Evolutionary conservation across 2,888 invertebrate genomes (phyloP).

Genomic region (Lithophane ornitopus): DNA sequence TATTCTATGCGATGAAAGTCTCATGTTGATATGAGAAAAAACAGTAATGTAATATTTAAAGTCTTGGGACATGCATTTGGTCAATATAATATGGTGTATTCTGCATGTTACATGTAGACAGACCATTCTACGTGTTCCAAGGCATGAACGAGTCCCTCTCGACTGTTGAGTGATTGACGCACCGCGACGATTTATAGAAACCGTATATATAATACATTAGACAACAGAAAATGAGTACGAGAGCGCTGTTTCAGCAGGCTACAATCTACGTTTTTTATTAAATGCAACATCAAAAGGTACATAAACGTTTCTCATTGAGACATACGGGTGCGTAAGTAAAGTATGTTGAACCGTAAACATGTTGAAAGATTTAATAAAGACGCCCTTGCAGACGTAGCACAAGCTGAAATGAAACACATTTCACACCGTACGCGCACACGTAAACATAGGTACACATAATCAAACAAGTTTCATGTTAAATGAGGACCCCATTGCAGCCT

Average conservation of each 20-base stretch:
- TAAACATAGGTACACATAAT: conserved; percentile 72
- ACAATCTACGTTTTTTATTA: conserved; percentile 30
- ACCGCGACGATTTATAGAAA: conserved; percentile 48
- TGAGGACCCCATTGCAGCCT: no score
- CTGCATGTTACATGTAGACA: not conserved
- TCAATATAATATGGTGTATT: not conserved
- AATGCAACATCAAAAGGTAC: conserved; percentile 18
- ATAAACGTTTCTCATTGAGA: conserved; percentile 58
- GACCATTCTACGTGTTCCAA: not conserved
- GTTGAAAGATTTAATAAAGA: conserved; percentile 87
- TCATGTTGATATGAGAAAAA: not conserved
- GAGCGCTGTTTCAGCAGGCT: conserved; percentile 48
- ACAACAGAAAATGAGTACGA: conserved; percentile 51
- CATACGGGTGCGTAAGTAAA: conserved; percentile 66
- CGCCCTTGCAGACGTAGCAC: conserved; percentile 61
- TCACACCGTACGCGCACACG: conserved; percentile 39
- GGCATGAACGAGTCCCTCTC: no score
- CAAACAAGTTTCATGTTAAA: conserved; percentile 47
- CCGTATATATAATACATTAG: conserved; percentile 51
- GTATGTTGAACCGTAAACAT: conserved; percentile 86
- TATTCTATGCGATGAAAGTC: not conserved
- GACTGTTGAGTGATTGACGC: not conserved
- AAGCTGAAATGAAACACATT: conserved; percentile 68
- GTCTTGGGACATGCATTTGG: not conserved
- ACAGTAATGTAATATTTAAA: not conserved